Evolutionary conservation across 2,113 vertebrate species (phyloP).

Genomic region (Telmatochromis sp.): DNA sequence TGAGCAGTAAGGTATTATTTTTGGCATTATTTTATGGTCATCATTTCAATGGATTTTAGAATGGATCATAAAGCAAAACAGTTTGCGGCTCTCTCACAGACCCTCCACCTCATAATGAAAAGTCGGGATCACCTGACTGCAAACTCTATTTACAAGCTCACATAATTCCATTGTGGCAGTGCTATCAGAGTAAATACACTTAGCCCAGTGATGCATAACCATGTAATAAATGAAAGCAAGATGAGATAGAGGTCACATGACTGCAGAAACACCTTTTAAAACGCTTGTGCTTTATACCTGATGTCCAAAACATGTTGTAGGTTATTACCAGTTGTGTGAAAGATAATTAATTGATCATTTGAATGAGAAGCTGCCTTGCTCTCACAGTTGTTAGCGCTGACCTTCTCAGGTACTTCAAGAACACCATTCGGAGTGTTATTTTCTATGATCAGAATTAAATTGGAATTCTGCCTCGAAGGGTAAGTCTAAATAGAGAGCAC

Average conservation of each 20-base stretch:
- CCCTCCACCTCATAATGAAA: conserved; percentile 69
- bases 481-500: conserved; percentile 6
- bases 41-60: conserved; percentile 90
- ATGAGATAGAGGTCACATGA: conserved; percentile 69
- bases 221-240: conserved; percentile 59
- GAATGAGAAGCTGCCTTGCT: conserved; percentile 76
- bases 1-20: conserved; percentile 91
- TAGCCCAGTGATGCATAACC: conserved; percentile 63
- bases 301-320: conserved; percentile 78
- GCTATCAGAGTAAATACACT: conserved; percentile 75
- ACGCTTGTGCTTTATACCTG: conserved; percentile 77
- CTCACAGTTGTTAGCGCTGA: conserved; percentile 76
- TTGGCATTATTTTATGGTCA: conserved; percentile 91
- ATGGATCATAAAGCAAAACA: conserved; percentile 89
- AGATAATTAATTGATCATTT: conserved; percentile 85
- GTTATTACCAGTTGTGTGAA: conserved; percentile 74
- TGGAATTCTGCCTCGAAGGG: conserved; percentile 53
- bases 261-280: conserved; percentile 78
- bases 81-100: conserved; percentile 68
- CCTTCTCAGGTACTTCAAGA: conserved; percentile 68
- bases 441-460: conserved; percentile 40
- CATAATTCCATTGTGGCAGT: conserved; percentile 81
- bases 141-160: conserved; percentile 85
- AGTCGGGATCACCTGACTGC: conserved; percentile 75
- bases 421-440: conserved; percentile 30